These are phyloP conservation scores for Periplaneta americana DNA, from an alignment of 1,140 invertebrate genomes.

Conservation along the genomic window DNA sequence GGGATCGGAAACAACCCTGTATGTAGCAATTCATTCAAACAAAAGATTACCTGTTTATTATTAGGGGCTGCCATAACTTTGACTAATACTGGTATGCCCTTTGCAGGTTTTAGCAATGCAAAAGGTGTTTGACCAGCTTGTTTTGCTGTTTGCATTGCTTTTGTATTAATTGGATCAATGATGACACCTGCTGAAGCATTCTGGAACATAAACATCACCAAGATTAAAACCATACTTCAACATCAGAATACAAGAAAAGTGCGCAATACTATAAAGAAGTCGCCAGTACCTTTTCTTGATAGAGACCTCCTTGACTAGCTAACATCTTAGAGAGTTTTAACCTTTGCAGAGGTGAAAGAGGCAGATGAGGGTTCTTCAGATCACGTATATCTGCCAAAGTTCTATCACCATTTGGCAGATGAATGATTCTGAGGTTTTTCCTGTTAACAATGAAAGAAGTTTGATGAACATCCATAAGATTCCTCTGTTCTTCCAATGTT, in stretches of 20 bases:
- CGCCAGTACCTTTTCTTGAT: not conserved
- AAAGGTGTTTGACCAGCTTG: constrained; percentile 46
- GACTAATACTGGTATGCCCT: constrained; percentile 54
- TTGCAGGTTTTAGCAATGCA: constrained; percentile 49
- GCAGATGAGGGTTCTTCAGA: not conserved
- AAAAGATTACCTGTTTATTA: constrained; percentile 42
- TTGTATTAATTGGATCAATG: constrained; percentile 51
- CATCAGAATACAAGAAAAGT: not conserved
- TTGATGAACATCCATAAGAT: not conserved
- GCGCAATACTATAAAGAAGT: not conserved
- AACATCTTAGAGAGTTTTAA: not conserved
- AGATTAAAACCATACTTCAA: not conserved
- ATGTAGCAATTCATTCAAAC: too few species aligned
- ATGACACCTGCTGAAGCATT: constrained; percentile 37
- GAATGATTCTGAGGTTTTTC: constrained; percentile 39
- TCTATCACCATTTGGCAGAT: constrained; percentile 35
- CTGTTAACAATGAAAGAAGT: constrained; percentile 19
- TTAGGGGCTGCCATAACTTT: constrained; percentile 44
- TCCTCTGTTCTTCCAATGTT: too few species aligned
- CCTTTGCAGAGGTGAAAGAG: not conserved
- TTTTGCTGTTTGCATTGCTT: constrained; percentile 49
- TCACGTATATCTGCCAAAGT: constrained; percentile 19
- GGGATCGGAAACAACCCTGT: too few species aligned
- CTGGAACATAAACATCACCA: constrained; percentile 13
- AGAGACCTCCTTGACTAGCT: not conserved